A percentile compares a stretch with the other conserved stretches of the same genome.
phyloP scores from a whole-genome alignment of 2,113 vertebrate genomes.

The Spheniscus mendiculus region DNA sequence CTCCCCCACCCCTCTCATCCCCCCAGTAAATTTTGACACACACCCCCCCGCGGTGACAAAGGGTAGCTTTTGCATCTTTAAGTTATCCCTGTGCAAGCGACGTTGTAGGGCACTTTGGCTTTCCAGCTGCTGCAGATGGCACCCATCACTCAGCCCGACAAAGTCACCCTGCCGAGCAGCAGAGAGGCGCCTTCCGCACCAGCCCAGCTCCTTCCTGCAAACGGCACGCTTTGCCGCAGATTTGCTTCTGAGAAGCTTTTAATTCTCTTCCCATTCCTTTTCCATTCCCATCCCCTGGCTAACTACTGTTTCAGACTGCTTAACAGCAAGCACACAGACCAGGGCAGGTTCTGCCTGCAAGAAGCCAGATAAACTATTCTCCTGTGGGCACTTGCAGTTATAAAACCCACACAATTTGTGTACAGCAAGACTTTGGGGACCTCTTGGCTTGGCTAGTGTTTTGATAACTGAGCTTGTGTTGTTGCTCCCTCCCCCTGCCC shows the following conservation, averaged over 20 bases:
- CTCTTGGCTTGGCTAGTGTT: not conserved
- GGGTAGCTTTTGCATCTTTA: not conserved
- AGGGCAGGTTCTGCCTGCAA: not conserved
- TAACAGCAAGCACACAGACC: not conserved
- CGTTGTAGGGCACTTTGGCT: not conserved
- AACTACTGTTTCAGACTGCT: not conserved
- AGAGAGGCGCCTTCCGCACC: not conserved
- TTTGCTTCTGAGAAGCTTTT: not conserved
- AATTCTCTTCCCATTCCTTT: not conserved
- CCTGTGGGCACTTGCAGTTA: not conserved
- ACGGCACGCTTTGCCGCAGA: fast-evolving
- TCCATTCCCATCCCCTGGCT: not conserved
- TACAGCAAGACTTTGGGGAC: not conserved
- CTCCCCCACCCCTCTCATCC: too few species aligned
- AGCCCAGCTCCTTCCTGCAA: not conserved
- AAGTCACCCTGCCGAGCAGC: not conserved
- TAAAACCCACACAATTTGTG: not conserved
- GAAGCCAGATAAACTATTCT: slow-evolving; percentile 12
- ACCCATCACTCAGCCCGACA: not conserved
- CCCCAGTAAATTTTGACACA: not conserved
- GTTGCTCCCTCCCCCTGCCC: not conserved
- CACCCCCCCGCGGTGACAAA: fast-evolving
- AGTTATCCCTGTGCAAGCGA: not conserved
- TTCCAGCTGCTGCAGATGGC: not conserved
- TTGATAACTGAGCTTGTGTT: not conserved